Evolutionary conservation across 2,888 invertebrate species (phyloP), one percentile per base, ranked within the genome.

Genomic region (Lomographa bimaculata): DNA sequence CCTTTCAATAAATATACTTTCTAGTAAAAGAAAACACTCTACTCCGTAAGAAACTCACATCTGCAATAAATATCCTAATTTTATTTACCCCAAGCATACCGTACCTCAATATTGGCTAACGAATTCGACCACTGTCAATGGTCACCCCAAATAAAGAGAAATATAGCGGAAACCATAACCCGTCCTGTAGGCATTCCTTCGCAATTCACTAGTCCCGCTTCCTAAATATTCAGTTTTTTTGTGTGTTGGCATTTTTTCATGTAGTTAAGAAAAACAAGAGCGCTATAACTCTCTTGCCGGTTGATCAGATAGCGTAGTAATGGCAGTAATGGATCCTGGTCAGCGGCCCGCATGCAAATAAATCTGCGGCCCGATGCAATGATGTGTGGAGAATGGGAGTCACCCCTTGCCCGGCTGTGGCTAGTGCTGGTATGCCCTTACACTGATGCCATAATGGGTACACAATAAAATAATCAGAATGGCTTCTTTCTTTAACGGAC

Each of bases 281-380:
- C 71, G 71, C 80, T 69, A 87, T 89, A 86, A 89, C 80, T 89
- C 87, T 89, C 69, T 72, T 77, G 72, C 77, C 81, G 87, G 79
- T 79, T 83, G 81, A 89, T 89, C 89, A 83, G 89, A 89, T 89
- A 89, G 67, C 68, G 59, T 57, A 70, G 78, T 89, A 89, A 89
- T 86, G 87, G 89, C 80, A 77, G 79, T 89, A 89, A 89, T 89
- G 85, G 83, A 84, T 89, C 89, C 87, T 89, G 89, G 86, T 85
- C 89, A 89, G 86, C 86, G 82, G 87, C 87, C 89, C 89, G 87
- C 90, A 90, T 89, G 90, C 90, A 89, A 90, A 90, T 90, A 90
- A 90, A 90, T 90, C 89, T 85, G 81, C 79, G 80, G 73, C 77
- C 84, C 81, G 72, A 89, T 87, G 89, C 89, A 89, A 89, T 90